phyloP scores from a whole-genome alignment of 1,140 invertebrate species.

The Papilio machaon region DNA sequence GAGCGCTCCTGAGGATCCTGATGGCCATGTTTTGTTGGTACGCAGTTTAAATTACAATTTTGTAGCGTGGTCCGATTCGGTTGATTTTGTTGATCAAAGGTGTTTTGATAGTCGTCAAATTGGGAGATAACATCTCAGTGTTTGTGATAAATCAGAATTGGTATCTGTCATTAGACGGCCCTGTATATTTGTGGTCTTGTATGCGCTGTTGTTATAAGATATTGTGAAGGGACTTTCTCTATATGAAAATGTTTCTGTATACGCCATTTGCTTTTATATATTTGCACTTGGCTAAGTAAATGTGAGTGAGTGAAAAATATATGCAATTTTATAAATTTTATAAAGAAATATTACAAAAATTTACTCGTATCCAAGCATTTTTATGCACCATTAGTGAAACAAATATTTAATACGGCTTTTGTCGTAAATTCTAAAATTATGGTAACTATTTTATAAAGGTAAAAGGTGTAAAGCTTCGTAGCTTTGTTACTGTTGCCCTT shows the following conservation, averaged over 20 bases:
- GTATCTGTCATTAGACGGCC: not conserved
- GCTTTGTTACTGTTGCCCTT: slow-evolving; percentile 22
- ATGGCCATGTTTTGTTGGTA: slow-evolving; percentile 56
- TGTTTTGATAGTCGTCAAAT: not conserved
- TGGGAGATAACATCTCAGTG: not conserved
- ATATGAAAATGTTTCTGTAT: not conserved
- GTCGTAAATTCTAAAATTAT: slow-evolving; percentile 12
- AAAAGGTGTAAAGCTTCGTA: not conserved
- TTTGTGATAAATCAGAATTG: not conserved
- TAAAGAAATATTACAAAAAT: not conserved
- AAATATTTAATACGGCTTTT: not conserved
- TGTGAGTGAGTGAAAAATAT: not conserved
- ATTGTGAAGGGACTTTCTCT: not conserved
- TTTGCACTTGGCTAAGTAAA: not conserved
- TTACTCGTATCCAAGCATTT: not conserved
- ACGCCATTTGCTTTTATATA: not conserved
- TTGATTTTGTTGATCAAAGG: not conserved
- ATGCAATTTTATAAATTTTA: not conserved
- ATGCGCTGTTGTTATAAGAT: not conserved
- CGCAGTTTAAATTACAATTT: slow-evolving; percentile 35
- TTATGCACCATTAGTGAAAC: slow-evolving; percentile 7
- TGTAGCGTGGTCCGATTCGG: not conserved
- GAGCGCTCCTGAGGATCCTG: slow-evolving; percentile 41
- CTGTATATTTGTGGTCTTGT: not conserved
- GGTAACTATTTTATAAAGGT: slow-evolving; percentile 10